Conservation (phyloP, 2,888 invertebrate genomes). For the Fragum whitleyi region DNA sequence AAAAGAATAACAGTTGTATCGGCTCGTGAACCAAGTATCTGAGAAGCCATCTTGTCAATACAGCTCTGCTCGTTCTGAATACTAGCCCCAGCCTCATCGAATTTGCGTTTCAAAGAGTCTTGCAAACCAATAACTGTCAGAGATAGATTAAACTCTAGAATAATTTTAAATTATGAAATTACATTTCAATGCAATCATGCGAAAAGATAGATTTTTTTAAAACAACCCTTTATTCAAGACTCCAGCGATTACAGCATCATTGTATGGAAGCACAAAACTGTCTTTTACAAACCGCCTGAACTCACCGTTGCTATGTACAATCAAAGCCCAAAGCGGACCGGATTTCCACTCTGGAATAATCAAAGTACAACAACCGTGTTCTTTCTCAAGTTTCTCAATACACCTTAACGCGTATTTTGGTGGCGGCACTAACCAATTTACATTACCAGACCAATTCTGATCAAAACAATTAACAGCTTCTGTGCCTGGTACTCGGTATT, state of each 20-base stretch:
- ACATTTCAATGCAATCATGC: neutral
- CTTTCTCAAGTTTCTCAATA: conserved; percentile 22
- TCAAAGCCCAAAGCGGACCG: conserved; percentile 32
- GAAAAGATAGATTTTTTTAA: neutral
- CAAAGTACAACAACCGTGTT: conserved; percentile 24
- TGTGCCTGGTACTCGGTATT: conserved; percentile 24
- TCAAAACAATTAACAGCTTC: conserved; percentile 27
- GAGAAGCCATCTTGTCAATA: neutral
- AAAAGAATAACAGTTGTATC: conserved; percentile 3
- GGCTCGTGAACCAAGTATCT: neutral
- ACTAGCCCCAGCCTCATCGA: neutral
- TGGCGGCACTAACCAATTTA: conserved; percentile 44
- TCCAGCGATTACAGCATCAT: too few relatives aligned
- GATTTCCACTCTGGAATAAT: conserved; percentile 40
- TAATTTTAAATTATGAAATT: neutral
- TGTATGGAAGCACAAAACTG: neutral
- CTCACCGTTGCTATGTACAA: neutral
- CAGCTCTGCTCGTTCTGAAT: neutral
- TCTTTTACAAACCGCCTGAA: neutral
- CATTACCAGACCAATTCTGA: conserved; percentile 19
- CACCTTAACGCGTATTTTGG: conserved; percentile 11
- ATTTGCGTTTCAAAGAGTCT: conserved; percentile 1
- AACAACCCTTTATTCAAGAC: too few relatives aligned
- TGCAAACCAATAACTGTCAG: conserved; percentile 27
- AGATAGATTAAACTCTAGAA: neutral